Base-by-base conservation (phyloP, 2,888 invertebrate species). In the Drosophila lutescens region DNA sequence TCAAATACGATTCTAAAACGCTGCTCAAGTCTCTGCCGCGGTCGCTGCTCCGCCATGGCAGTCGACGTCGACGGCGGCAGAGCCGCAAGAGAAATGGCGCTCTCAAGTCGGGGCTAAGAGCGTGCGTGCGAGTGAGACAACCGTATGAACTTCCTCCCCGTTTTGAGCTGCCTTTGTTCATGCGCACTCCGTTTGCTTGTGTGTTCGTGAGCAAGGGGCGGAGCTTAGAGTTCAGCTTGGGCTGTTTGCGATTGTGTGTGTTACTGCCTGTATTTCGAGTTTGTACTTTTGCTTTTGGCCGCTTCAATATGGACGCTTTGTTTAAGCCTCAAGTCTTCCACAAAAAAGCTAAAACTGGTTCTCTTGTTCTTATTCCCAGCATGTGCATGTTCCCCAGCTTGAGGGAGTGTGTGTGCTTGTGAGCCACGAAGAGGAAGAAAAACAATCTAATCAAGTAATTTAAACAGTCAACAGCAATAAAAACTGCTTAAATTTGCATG, bases 1-100 rank as follows among this genome's bases (percentile, higher is more conserved):
- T 89, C 88, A 83, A 89, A 90, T 89, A 86, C 80, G 89, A 89
- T 90, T 89, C 89, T 81, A 83, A 88, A 90, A 79, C 78, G 71
- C 76, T 85, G 76, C 63, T 53, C 59, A 59, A 43, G 59, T 32
- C 76, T 49, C 57, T 49, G 83, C 57, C 49, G 62, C 63, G 32
- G 62, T 15, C 34, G 12, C 62, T 26, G 62, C 62, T 41, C 47
- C 62, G 63, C 68, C 68, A 68, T 55, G 68, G 77, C 57, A 4
- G 56, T 46, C 74, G 59, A 69, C 76, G 74, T 44, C 55, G 20
- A 51, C 80, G 59, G 15, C 34, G 20, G 41, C 49, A 34, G 59
- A 8, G 17, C 55, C 59, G 30, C 40, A 75, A 83, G 77, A 78
- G 78, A 77, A 80, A 88, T 80, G 84, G 77, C 77, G 82, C 66